Evolutionary conservation across 2,888 invertebrate species (phyloP).

Genomic region (Hypena proboscidalis): DNA sequence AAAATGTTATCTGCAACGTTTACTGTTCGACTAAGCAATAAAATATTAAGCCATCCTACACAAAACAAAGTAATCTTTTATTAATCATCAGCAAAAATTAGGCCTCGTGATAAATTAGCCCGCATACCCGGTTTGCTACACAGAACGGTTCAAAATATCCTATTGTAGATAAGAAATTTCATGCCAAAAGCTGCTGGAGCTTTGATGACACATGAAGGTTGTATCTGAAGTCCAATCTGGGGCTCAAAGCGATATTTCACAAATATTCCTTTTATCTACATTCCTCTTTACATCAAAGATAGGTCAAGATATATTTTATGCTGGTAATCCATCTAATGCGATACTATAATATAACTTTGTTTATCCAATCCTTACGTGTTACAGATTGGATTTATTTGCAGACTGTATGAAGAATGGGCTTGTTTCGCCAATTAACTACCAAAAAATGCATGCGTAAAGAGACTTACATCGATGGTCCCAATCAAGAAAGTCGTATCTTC

Average conservation of each 20-base stretch:
- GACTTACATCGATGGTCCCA: no score
- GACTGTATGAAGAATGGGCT: no score
- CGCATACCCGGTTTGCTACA: not conserved
- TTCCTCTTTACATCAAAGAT: conserved; percentile 47
- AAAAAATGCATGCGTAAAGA: no score
- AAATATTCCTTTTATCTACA: conserved; percentile 33
- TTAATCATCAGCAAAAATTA: no score
- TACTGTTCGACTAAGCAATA: no score
- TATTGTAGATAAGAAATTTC: conserved; percentile 3
- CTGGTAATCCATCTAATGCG: not conserved
- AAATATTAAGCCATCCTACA: no score
- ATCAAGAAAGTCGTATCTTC: no score
- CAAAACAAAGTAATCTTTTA: no score
- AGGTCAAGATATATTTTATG: conserved; percentile 44
- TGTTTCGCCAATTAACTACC: no score
- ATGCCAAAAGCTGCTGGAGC: conserved; percentile 7
- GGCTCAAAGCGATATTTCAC: conserved; percentile 11
- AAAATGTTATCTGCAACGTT: no score
- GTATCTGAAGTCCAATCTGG: not conserved
- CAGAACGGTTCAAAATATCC: conserved; percentile 1
- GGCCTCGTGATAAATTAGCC: not conserved
- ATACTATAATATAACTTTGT: not conserved
- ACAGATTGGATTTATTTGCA: no score
- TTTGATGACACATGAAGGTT: conserved; percentile 6
- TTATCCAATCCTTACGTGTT: no score